phyloP scores from a whole-genome alignment of 2,113 vertebrate genomes.

The Turdus rufiventris region DNA sequence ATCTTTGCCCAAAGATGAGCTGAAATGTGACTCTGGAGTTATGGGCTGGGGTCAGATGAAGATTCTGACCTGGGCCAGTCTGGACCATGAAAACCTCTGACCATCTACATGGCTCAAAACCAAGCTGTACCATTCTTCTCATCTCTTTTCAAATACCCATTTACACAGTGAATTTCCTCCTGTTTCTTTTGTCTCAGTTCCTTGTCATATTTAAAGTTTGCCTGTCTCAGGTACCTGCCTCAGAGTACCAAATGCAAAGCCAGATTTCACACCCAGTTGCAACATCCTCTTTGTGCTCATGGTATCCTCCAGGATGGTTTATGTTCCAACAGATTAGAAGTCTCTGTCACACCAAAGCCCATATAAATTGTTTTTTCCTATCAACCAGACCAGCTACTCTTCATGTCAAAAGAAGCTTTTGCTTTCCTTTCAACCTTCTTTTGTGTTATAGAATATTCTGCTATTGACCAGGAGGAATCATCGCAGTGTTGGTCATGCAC shows the following conservation, averaged over 20 bases:
- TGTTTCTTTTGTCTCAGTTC: neutral
- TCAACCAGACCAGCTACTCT: neutral
- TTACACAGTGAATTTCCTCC: neutral
- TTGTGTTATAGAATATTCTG: neutral
- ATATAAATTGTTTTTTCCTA: neutral
- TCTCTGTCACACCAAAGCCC: neutral
- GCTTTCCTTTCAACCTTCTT: neutral
- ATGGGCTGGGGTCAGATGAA: rapidly evolving
- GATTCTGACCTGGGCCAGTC: rapidly evolving
- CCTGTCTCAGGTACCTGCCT: neutral
- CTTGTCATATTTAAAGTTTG: too few relatives aligned
- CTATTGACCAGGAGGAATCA: neutral
- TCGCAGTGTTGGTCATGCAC: too few relatives aligned
- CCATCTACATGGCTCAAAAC: neutral
- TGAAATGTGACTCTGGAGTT: neutral
- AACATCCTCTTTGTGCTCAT: rapidly evolving
- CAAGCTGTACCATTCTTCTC: neutral
- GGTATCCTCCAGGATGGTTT: neutral
- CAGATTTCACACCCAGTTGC: rapidly evolving
- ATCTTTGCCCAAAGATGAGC: neutral
- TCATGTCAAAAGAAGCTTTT: neutral
- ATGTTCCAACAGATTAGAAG: neutral
- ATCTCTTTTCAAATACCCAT: neutral
- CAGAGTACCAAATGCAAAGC: neutral
- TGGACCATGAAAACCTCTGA: neutral